phyloP scores from a whole-genome alignment of 2,888 invertebrate species.

The Athetis lepigone region DNA sequence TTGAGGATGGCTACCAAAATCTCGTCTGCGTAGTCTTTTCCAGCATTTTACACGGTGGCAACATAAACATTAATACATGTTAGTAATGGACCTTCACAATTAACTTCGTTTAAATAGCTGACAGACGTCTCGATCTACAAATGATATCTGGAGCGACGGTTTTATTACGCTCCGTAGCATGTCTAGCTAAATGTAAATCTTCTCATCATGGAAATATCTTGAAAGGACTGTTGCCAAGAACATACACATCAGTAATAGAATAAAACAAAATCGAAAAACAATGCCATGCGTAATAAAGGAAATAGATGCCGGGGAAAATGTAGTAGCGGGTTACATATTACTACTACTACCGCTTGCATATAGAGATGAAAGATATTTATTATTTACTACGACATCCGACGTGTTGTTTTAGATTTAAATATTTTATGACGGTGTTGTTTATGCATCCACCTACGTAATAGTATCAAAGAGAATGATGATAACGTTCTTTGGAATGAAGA shows the following conservation, averaged over 20 bases:
- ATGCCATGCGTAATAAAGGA: slow-evolving; percentile 3
- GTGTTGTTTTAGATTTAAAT: slow-evolving; percentile 17
- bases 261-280: slow-evolving; percentile 23
- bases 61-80: no score
- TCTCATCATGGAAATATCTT: background rate
- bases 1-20: no score
- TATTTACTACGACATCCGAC: slow-evolving; percentile 29
- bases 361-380: slow-evolving; percentile 34
- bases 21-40: no score
- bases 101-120: no score
- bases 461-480: background rate
- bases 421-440: slow-evolving; percentile 20
- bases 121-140: no score
- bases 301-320: slow-evolving; percentile 3
- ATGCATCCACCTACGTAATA: background rate
- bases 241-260: slow-evolving; percentile 3
- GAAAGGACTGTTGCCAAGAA: background rate
- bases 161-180: no score
- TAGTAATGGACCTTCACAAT: no score
- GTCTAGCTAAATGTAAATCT: no score
- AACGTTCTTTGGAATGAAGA: background rate
- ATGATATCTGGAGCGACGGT: no score
- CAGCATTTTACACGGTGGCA: no score
- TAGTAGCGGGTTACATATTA: slow-evolving; percentile 21
- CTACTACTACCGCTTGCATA: slow-evolving; percentile 6